Base-by-base conservation (phyloP, 2,888 invertebrate genomes). In the Operophtera brumata region DNA sequence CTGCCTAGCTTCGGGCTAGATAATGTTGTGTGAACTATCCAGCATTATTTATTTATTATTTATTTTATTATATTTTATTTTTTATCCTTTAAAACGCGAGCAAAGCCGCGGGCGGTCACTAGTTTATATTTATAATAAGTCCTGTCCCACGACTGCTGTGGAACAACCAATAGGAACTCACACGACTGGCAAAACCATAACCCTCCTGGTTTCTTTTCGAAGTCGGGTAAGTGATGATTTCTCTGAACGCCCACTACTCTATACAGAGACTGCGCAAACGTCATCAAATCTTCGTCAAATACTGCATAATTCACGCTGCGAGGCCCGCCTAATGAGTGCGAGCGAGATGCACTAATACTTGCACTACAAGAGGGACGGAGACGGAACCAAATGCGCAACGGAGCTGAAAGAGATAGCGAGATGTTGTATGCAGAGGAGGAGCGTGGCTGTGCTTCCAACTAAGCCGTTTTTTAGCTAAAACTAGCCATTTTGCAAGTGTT, bases 281-380 rank as follows among this genome's bases (percentile, higher is more conserved):
- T 82, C 75, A 73, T 86, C 82, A 87, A 86, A 75, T 72, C 74
- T 77, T 83, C 77, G 72, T 67, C 86, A 88, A 88, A 88, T 62
- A 61, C 73, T 88, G 86, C 79, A 88, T 88, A 84, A 88, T 86
- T 77, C 80, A 87, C 71, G 73, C 64, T 59, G 58, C 69, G 61
- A 69, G 77, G 73, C 81, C 78, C 75, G 76, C 81, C 83, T 84
- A 83, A 82, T 82, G 78, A 81, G 83, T 65, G 78, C 64, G 67
- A 84, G 62, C 36, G 75, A 63, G 79, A 83, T 52, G 13, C 13
- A 47, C 13, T 25, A 46, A 73, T 35, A 48, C 57, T 28, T 6
- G 0, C 0, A 1, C 0, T 0, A 0, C 13, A 28, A 2, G 64
- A 36, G 13, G 35, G 67, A 82, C 14, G 13, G 66, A 63, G 77